Evolutionary conservation across 2,113 vertebrate genomes (phyloP).

Genomic region (Vimba vimba): DNA sequence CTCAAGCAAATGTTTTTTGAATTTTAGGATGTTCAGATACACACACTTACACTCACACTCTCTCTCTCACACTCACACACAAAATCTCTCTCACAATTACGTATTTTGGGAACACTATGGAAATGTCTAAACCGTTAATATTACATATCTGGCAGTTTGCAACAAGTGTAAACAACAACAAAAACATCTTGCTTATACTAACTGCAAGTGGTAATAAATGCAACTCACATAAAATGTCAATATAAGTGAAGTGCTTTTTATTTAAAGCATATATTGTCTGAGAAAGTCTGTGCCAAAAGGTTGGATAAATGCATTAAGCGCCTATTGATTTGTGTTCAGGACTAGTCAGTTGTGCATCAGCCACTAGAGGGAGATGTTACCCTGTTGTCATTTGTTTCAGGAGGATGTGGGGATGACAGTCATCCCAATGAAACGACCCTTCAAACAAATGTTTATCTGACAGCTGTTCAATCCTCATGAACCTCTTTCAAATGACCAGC

Average conservation of each 20-base stretch:
- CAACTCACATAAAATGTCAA: too few relatives aligned
- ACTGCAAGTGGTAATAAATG: too few relatives aligned
- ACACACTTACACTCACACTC: too few relatives aligned
- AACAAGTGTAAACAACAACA: too few relatives aligned
- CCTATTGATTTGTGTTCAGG: neutral
- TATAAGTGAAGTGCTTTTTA: neutral
- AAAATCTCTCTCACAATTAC: too few relatives aligned
- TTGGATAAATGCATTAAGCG: neutral
- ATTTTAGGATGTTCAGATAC: too few relatives aligned
- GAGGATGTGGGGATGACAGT: neutral
- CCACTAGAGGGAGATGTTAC: conserved; percentile 5
- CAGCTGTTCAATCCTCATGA: neutral
- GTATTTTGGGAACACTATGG: too few relatives aligned
- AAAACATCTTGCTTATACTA: too few relatives aligned
- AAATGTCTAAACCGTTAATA: too few relatives aligned
- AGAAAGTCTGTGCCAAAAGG: neutral
- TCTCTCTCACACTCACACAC: too few relatives aligned
- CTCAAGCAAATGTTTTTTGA: too few relatives aligned
- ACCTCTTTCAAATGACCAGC: neutral
- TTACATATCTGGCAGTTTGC: too few relatives aligned
- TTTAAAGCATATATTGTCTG: neutral
- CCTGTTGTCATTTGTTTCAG: neutral
- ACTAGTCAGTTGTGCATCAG: neutral
- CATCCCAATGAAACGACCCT: neutral
- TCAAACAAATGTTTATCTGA: neutral